A percentile compares a stretch with the other conserved stretches of the same genome.
Conservation (phyloP, 2,888 invertebrate species). For the Myopa tessellatipennis region DNA sequence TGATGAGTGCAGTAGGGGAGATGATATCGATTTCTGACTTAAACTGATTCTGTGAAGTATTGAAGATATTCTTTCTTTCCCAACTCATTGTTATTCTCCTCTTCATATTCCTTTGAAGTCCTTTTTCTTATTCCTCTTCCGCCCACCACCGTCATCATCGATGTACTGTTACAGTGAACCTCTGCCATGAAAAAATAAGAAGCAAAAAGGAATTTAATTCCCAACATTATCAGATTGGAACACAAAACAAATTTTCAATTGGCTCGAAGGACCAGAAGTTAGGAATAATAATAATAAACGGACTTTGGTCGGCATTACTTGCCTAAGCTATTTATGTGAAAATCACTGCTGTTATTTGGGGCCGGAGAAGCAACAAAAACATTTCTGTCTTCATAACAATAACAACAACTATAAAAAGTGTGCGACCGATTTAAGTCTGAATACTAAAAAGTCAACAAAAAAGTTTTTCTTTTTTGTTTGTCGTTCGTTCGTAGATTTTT, state of each 20-base stretch:
- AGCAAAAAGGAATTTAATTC: conserved; percentile 26
- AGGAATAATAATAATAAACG: conserved; percentile 28
- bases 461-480: background rate
- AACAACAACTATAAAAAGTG: background rate
- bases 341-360: background rate
- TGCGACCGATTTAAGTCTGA: background rate
- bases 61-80: background rate
- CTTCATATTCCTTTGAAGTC: background rate
- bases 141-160: background rate
- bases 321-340: conserved; percentile 21
- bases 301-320: conserved; percentile 18
- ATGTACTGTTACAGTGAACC: background rate
- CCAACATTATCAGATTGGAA: conserved; percentile 38
- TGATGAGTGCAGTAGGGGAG: background rate
- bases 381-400: background rate
- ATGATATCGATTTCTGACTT: conserved; percentile 9
- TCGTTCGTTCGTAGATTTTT: background rate
- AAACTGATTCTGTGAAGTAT: background rate
- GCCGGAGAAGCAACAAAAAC: background rate
- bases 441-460: no score
- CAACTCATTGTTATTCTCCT: background rate
- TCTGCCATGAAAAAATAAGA: background rate
- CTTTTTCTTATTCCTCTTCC: background rate
- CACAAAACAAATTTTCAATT: conserved; percentile 34
- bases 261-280: conserved; percentile 30